A percentile compares a stretch with the other conserved stretches of the same genome.
These are phyloP conservation scores for Peromyscus nudipes DNA, from an alignment of 2,797 vertebrate genomes.

Conservation along the genomic window DNA sequence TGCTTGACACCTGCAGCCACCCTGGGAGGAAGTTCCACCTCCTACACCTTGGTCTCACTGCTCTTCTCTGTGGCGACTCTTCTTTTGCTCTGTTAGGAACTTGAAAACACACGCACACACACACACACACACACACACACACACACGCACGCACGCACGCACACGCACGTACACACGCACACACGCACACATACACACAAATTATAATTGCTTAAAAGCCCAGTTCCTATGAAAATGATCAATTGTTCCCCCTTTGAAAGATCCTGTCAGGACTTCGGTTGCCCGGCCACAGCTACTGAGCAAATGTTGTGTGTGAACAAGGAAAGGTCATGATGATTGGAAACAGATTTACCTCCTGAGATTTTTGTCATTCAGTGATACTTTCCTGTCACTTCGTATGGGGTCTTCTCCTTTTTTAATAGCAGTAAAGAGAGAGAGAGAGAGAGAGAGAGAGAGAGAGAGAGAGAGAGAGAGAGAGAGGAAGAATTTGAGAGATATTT, in stretches of 20 bases:
- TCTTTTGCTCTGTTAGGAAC: conserved; percentile 93
- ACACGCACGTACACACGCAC: not conserved
- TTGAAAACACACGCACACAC: conserved; percentile 77
- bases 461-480: conserved; percentile 36
- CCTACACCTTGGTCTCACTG: conserved; percentile 94
- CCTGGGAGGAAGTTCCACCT: conserved; percentile 93
- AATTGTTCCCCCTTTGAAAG: conserved; percentile 81
- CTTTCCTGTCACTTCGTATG: conserved; percentile 60
- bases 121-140: not conserved
- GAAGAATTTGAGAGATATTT: conserved; percentile 5
- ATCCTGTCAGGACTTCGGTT: conserved; percentile 68
- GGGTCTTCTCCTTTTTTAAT: conserved; percentile 72
- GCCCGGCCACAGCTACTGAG: not conserved
- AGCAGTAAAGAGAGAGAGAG: conserved; percentile 68
- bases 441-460: not conserved
- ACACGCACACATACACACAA: not conserved
- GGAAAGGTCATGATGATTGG: conserved; percentile 82
- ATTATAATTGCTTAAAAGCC: conserved; percentile 88
- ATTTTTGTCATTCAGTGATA: conserved; percentile 70
- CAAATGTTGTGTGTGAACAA: conserved; percentile 72
- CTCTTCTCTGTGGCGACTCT: conserved; percentile 93
- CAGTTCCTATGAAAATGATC: conserved; percentile 85
- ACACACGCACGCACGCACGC: not conserved
- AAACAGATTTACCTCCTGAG: conserved; percentile 75
- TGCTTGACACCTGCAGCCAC: conserved; percentile 92